phyloP scores from a whole-genome alignment of 1,140 invertebrate species.

The Cyclargus thomasi region DNA sequence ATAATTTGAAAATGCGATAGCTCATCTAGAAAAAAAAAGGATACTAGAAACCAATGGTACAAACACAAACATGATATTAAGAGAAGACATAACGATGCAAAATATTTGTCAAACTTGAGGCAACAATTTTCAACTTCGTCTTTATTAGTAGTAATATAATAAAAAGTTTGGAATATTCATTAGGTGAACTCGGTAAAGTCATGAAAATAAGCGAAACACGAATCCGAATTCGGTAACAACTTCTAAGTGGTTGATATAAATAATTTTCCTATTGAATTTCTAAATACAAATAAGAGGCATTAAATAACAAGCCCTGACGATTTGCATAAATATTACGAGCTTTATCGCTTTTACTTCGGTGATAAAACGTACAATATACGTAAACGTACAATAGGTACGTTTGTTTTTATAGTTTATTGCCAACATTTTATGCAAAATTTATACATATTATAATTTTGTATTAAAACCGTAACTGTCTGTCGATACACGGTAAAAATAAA shows the following conservation, averaged over 20 bases:
- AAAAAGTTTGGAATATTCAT: constrained; percentile 55
- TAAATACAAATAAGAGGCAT: constrained; percentile 51
- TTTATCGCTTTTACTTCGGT: neutral
- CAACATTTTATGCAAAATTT: too few relatives aligned
- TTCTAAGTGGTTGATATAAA: constrained; percentile 58
- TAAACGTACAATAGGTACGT: too few relatives aligned
- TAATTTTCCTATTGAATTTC: constrained; percentile 45
- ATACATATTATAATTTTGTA: too few relatives aligned
- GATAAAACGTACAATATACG: neutral
- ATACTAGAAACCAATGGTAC: neutral
- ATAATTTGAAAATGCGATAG: too few relatives aligned
- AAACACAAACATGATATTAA: constrained; percentile 5
- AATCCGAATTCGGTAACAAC: constrained; percentile 55
- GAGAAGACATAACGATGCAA: constrained; percentile 10
- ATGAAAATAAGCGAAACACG: constrained; percentile 52
- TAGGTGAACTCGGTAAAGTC: constrained; percentile 48
- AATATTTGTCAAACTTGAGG: constrained; percentile 25
- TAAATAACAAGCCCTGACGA: constrained; percentile 31
- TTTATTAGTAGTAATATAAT: constrained; percentile 48
- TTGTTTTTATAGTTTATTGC: too few relatives aligned
- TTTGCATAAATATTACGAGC: neutral
- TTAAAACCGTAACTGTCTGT: too few relatives aligned
- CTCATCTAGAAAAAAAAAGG: too few relatives aligned
- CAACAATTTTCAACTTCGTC: constrained; percentile 35
- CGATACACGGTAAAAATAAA: too few relatives aligned